Evolutionary conservation across 1,140 invertebrate species (phyloP).

Genomic region (Trachymyrmex cornetzi): DNA sequence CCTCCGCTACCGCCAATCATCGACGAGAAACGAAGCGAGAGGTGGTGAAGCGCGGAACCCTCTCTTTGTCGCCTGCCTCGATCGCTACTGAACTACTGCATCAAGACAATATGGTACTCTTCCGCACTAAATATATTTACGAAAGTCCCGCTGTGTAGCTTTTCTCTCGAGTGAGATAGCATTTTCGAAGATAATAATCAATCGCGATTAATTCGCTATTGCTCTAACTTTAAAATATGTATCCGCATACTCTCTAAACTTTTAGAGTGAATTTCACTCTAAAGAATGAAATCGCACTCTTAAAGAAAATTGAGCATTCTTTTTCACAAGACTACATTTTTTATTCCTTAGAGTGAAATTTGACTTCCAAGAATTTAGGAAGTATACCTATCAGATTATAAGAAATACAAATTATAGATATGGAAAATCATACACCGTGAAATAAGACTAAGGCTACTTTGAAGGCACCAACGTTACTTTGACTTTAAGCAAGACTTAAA

Average conservation of each 20-base stretch:
- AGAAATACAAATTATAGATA: neutral
- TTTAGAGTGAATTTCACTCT: too few relatives aligned
- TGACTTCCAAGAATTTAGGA: too few relatives aligned
- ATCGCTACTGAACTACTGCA: neutral
- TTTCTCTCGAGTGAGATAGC: neutral
- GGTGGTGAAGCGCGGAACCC: slow-evolving; percentile 64
- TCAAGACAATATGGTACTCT: neutral
- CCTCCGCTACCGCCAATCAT: slow-evolving; percentile 72
- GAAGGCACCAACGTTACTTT: too few relatives aligned
- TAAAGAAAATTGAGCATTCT: too few relatives aligned
- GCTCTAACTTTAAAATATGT: neutral
- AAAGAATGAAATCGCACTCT: too few relatives aligned
- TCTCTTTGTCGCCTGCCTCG: slow-evolving; percentile 60
- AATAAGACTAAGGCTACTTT: neutral
- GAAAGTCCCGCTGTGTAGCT: neutral
- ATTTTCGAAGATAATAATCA: slow-evolving; percentile 17
- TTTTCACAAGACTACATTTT: too few relatives aligned
- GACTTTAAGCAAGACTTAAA: neutral
- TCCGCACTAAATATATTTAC: slow-evolving; percentile 7
- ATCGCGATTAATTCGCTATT: neutral
- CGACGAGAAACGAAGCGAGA: slow-evolving; percentile 68
- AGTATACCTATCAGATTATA: neutral
- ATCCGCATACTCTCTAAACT: neutral
- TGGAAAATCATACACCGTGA: neutral
- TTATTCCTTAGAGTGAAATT: too few relatives aligned